Percentiles rank a stretch among this genome's conserved stretches.
These are phyloP conservation scores for Champsocephalus esox DNA, from an alignment of 2,797 vertebrate species.

Conservation along the genomic window DNA sequence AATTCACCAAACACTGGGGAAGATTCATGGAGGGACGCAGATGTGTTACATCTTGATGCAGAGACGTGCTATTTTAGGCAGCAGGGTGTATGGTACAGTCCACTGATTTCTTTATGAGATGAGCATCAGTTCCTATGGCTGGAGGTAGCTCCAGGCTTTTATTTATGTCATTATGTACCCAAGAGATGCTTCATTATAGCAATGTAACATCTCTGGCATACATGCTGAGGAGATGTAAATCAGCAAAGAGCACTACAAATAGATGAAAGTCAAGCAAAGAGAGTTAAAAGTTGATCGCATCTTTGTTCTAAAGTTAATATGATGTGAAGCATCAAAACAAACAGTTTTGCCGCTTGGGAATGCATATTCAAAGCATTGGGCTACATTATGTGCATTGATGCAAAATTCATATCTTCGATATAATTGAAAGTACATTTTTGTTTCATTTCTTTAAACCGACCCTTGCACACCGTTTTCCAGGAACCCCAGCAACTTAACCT, in stretches of 20 bases:
- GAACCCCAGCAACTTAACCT: neutral
- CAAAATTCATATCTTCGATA: neutral
- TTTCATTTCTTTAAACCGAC: neutral
- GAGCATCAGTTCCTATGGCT: conserved; percentile 51
- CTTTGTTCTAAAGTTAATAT: conserved; percentile 32
- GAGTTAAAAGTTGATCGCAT: conserved; percentile 48
- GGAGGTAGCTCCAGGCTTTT: conserved; percentile 38
- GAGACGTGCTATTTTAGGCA: conserved; percentile 75
- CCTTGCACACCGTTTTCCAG: neutral
- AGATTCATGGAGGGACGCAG: conserved; percentile 75
- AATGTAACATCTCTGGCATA: conserved; percentile 22
- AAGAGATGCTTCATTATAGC: conserved; percentile 42
- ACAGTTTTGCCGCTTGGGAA: neutral
- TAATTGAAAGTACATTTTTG: no score
- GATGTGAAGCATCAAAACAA: conserved; percentile 7
- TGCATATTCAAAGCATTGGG: neutral
- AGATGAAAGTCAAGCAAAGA: conserved; percentile 51
- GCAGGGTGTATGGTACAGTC: conserved; percentile 57
- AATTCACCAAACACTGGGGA: conserved; percentile 60
- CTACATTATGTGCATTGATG: neutral
- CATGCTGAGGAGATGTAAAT: conserved; percentile 17
- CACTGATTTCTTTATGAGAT: conserved; percentile 56
- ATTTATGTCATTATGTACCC: conserved; percentile 56
- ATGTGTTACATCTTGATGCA: conserved; percentile 72
- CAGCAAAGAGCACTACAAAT: conserved; percentile 41